Conservation (phyloP, 2,888 invertebrate genomes). For the Geotrupes spiniger region DNA sequence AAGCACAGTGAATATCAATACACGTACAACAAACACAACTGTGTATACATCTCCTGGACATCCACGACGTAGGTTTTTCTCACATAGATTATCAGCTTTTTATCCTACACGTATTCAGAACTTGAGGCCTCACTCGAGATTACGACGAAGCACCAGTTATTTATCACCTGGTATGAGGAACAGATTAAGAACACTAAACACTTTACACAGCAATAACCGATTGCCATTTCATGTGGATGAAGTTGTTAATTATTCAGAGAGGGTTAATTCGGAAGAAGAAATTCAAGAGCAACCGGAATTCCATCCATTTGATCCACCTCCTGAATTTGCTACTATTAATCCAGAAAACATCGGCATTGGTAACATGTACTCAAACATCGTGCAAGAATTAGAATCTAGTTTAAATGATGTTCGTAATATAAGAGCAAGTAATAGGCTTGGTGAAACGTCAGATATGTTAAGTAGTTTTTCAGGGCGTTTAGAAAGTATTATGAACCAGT, state of each 20-base stretch:
- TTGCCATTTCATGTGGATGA: constrained; percentile 39
- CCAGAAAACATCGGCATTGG: constrained; percentile 42
- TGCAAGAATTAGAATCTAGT: constrained; percentile 46
- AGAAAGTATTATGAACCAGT: constrained; percentile 47
- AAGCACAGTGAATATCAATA: constrained; percentile 22
- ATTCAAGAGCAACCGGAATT: constrained; percentile 25
- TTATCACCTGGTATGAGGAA: constrained; percentile 20
- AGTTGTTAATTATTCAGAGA: constrained; percentile 46
- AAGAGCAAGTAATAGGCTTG: constrained; percentile 37
- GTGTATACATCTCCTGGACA: constrained; percentile 33
- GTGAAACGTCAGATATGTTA: constrained; percentile 44
- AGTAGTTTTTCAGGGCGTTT: constrained; percentile 45
- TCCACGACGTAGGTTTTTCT: constrained; percentile 37
- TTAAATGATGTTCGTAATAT: constrained; percentile 43
- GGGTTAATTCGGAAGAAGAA: constrained; percentile 41
- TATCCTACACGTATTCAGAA: constrained; percentile 42
- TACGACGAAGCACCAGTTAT: constrained; percentile 14
- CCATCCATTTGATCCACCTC: constrained; percentile 39
- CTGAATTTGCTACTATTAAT: constrained; percentile 35
- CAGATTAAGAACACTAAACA: constrained; percentile 16
- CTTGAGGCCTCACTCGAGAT: constrained; percentile 28
- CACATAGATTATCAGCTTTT: constrained; percentile 42
- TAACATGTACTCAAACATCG: constrained; percentile 46
- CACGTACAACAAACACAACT: constrained; percentile 32
- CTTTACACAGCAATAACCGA: constrained; percentile 9